Base-by-base conservation (phyloP, 2,797 vertebrate genomes). In the Ctenopoma kingsleyae region DNA sequence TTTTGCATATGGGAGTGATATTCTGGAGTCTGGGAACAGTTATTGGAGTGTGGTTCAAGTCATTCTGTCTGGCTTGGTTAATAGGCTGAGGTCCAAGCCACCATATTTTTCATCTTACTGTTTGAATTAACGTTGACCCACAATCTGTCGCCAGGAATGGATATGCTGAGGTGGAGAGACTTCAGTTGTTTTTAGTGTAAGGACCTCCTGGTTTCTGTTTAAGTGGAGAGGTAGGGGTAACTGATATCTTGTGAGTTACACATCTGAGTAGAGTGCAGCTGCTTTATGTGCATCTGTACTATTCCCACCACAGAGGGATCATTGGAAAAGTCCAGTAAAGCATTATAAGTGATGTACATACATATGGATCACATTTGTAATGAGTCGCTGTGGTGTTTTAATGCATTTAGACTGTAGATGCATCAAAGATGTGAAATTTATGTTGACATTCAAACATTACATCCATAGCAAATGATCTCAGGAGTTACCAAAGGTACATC, bases 41-140 rank as follows among this genome's bases (percentile, higher is more conserved):
- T 55, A 79, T 59, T 71, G 57, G 69, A 77, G 73, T 53, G 44
- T 22, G 71, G 84, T 93, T 91, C 65, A 85, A 89, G 76, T 87
- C 76, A 60, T 78, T 78, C 63, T 72, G 66, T 76, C 65, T 75
- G 44, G 75, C 67, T 72, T 82, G 70, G 59, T 75, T 82, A 41
- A 55, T 78, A 74, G 79, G 67, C 83, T 32, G 52, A 25, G 19
- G 65, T 84, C 91, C 87, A 89, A 78, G 52, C 68, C 19, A 22
- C 73, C 59, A 50, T 76, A 38, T 86, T 86, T 81, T 76, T 53
- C 78, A 60, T 80, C 72, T 71, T 53, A 36, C 66, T 76, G 85
- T 90, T 89, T 88, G 67, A 90, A 90, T 91, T 84, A 88, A 79
- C 35, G 53, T 23, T 85, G 87, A 86, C 84, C 81, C 68, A 77